These are phyloP conservation scores for Argya squamiceps DNA, from an alignment of 2,797 vertebrate genomes.

Conservation along the genomic window DNA sequence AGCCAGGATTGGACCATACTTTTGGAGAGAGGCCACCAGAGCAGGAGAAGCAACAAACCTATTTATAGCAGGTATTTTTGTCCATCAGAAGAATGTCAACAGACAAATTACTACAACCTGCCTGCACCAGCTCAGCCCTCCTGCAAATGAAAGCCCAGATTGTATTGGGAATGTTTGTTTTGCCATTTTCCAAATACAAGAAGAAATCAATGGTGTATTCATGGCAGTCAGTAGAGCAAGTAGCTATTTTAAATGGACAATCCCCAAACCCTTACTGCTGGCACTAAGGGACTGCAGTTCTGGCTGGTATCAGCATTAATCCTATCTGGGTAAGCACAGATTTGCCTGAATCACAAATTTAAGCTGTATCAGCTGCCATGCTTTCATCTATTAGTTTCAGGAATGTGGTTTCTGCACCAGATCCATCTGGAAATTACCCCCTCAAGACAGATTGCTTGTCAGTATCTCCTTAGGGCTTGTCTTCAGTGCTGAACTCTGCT, in stretches of 20 bases:
- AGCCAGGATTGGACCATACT: not conserved
- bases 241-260: slow-evolving; percentile 6
- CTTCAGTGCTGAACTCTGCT: not conserved
- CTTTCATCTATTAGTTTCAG: slow-evolving; percentile 47
- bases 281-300: not conserved
- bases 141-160: slow-evolving; percentile 13
- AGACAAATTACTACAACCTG: slow-evolving; percentile 30
- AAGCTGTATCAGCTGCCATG: not conserved
- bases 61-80: slow-evolving; percentile 43
- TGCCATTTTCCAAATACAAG: slow-evolving; percentile 24
- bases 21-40: not conserved
- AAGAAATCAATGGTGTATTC: slow-evolving; percentile 38
- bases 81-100: slow-evolving; percentile 52
- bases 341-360: slow-evolving; percentile 8
- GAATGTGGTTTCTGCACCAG: slow-evolving; percentile 43
- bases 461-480: not conserved
- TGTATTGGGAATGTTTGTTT: slow-evolving; percentile 40
- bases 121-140: slow-evolving; percentile 22
- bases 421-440: slow-evolving; percentile 18
- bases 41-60: not conserved
- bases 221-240: slow-evolving; percentile 19
- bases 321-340: slow-evolving; percentile 30
- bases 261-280: not conserved
- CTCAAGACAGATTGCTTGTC: slow-evolving; percentile 4
- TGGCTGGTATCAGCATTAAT: slow-evolving; percentile 45